Percentiles rank a stretch among this genome's conserved stretches.
phyloP scores from a whole-genome alignment of 2,888 invertebrate genomes.

The Agonopterix arenella region DNA sequence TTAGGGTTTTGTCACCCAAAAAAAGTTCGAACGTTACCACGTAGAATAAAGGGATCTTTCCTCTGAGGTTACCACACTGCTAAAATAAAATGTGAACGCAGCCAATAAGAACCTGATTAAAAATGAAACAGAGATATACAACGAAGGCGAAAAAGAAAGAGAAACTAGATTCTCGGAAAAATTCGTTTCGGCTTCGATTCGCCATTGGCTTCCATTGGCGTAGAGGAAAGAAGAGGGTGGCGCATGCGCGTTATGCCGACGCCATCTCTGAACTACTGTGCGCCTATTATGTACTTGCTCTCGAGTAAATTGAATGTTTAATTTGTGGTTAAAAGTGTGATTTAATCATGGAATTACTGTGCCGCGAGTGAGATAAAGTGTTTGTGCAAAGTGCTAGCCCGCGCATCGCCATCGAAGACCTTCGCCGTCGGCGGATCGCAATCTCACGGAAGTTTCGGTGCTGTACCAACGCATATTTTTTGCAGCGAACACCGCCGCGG shows the following conservation, averaged over 20 bases:
- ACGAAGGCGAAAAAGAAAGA: conserved; percentile 13
- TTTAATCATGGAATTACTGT: conserved; percentile 56
- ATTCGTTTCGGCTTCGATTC: conserved; percentile 49
- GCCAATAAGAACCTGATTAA: background rate
- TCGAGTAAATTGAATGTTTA: conserved; percentile 49
- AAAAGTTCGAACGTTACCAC: too few species aligned
- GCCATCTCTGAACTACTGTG: conserved; percentile 74
- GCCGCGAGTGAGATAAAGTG: conserved; percentile 45
- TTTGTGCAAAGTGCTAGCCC: conserved; percentile 33
- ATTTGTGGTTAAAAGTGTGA: conserved; percentile 48
- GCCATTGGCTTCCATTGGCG: conserved; percentile 56
- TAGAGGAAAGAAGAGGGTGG: conserved; percentile 59
- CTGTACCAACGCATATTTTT: conserved; percentile 69
- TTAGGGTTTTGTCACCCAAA: too few species aligned
- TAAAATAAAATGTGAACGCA: background rate
- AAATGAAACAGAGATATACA: conserved; percentile 21
- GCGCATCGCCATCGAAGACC: conserved; percentile 35
- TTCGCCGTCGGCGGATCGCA: conserved; percentile 46
- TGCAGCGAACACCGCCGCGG: conserved; percentile 56
- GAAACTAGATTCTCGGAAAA: conserved; percentile 28
- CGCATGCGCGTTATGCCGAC: conserved; percentile 77
- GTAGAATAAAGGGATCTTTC: too few species aligned
- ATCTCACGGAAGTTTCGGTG: conserved; percentile 67
- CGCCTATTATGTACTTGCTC: conserved; percentile 55
- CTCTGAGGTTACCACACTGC: too few species aligned